phyloP scores from a whole-genome alignment of 2,113 vertebrate species.

The Odocoileus hemionus region DNA sequence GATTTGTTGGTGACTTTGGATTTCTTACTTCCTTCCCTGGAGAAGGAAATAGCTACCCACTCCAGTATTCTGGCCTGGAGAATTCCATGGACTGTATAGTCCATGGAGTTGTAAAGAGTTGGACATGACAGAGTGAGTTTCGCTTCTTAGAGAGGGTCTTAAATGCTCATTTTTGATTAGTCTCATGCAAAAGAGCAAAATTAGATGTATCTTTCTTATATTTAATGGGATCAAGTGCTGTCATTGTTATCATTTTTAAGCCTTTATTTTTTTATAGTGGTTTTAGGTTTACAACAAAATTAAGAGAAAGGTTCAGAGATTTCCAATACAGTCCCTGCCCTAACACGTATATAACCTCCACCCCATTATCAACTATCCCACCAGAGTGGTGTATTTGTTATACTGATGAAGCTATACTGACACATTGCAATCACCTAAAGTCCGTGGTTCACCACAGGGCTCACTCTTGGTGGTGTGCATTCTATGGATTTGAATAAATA shows the following conservation, averaged over 20 bases:
- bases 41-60: no score
- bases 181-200: not conserved
- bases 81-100: no score
- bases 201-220: not conserved
- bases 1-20: no score
- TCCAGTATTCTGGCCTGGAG: no score
- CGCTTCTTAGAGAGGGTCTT: no score
- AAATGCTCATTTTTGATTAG: not conserved
- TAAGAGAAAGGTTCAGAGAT: not conserved
- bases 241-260: not conserved
- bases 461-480: no score
- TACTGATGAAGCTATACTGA: not conserved
- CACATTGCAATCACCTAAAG: not conserved
- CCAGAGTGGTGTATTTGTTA: no score
- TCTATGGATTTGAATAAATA: not conserved
- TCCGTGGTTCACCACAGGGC: not conserved
- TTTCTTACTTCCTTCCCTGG: no score
- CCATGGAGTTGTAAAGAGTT: no score
- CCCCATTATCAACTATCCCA: not conserved
- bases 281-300: not conserved
- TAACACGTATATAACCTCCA: not conserved
- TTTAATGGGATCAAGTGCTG: not conserved
- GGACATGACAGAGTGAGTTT: accelerated
- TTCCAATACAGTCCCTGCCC: not conserved
- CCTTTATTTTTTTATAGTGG: no score